Conservation (phyloP, 2,113 vertebrate species). For the Cervus canadensis region DNA sequence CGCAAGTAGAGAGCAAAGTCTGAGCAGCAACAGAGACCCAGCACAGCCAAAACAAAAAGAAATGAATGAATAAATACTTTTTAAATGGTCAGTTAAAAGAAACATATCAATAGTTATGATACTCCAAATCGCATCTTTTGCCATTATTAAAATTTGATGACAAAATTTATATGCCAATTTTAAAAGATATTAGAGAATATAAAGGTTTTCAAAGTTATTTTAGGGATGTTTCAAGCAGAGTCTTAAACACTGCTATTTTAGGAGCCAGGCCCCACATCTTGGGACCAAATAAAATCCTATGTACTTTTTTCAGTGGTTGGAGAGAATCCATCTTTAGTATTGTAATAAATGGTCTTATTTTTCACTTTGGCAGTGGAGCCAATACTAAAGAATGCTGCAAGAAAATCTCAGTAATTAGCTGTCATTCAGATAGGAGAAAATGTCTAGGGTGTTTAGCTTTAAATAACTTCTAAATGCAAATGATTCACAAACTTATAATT, state of each 20-base stretch:
- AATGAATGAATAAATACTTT: neutral
- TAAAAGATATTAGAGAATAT: neutral
- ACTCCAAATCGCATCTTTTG: neutral
- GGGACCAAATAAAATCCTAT: neutral
- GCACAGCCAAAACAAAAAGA: neutral
- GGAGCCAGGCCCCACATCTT: neutral
- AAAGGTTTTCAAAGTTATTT: constrained; percentile 17
- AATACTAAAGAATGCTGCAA: neutral
- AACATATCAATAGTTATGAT: neutral
- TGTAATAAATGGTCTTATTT: neutral
- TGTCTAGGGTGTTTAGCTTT: neutral
- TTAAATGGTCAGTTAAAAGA: neutral
- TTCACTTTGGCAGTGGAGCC: neutral
- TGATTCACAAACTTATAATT: neutral
- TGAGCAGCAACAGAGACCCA: neutral
- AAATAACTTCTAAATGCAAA: constrained; percentile 16
- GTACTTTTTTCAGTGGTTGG: neutral
- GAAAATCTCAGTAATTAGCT: neutral
- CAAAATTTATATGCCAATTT: constrained; percentile 14
- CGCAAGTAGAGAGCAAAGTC: neutral
- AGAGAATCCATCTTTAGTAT: neutral
- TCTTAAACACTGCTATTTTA: neutral
- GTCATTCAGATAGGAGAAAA: neutral
- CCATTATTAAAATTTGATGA: neutral
- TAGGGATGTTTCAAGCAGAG: neutral